Percentiles rank a stretch among this genome's conserved stretches.
Conservation (phyloP, 2,113 vertebrate species). For the Psittacara wagleri region DNA sequence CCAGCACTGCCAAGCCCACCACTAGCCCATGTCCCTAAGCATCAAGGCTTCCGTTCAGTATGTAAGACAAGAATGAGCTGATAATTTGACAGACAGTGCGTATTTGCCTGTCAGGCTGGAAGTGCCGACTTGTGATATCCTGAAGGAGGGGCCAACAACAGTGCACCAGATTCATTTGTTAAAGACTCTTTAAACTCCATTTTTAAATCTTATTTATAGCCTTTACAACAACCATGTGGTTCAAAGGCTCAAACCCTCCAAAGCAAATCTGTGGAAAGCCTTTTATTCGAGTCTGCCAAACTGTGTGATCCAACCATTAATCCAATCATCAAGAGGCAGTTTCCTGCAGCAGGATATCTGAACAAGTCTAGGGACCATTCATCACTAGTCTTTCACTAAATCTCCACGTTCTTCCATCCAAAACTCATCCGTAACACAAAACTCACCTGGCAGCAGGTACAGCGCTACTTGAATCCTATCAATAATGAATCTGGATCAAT, state of each 20-base stretch:
- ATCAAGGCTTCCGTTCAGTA: background rate
- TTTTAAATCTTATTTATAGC: background rate
- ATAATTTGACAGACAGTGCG: background rate
- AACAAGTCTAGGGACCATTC: background rate
- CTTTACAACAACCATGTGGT: background rate
- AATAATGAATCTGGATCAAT: no score
- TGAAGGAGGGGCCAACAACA: slow-evolving; percentile 18
- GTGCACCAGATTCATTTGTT: slow-evolving; percentile 6
- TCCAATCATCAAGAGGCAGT: background rate
- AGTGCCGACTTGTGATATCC: slow-evolving; percentile 39
- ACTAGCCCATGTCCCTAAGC: background rate
- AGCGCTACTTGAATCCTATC: background rate
- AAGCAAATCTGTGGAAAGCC: background rate
- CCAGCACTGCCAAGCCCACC: background rate
- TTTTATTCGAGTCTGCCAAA: slow-evolving; percentile 13
- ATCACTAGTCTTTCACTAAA: background rate
- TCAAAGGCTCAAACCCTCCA: slow-evolving; percentile 25
- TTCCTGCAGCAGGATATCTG: background rate
- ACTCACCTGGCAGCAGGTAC: background rate
- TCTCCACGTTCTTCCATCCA: background rate
- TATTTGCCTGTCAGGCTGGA: background rate
- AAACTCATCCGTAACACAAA: background rate
- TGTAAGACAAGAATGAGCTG: background rate
- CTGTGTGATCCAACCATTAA: background rate
- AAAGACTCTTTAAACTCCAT: background rate